These are phyloP conservation scores for Ramazzottius varieornatus DNA, from an alignment of 2,888 invertebrate species.

Conservation along the genomic window DNA sequence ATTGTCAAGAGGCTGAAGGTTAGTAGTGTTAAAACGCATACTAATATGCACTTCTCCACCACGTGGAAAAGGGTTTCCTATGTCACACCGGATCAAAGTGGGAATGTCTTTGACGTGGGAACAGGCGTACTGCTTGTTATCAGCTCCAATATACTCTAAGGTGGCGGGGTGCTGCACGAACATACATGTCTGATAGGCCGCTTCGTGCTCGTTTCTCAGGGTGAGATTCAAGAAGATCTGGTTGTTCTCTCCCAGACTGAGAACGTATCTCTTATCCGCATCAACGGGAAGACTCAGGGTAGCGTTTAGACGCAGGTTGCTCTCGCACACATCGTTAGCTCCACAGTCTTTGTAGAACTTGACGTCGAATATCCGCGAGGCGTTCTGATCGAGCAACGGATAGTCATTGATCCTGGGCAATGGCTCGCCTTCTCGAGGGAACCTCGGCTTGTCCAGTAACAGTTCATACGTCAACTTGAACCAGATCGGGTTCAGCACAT, in stretches of 20 bases:
- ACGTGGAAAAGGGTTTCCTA: not conserved
- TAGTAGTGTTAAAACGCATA: not conserved
- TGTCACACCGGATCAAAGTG: not conserved
- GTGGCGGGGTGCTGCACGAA: conserved; percentile 10
- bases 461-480: conserved; percentile 60
- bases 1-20: not conserved
- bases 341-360: conserved; percentile 25
- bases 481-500: conserved; percentile 28
- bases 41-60: not conserved
- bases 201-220: conserved; percentile 22
- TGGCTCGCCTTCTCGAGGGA: conserved; percentile 11
- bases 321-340: conserved; percentile 22
- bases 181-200: conserved; percentile 15
- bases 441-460: conserved; percentile 27
- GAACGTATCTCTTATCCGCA: conserved; percentile 14
- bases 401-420: conserved; percentile 45
- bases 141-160: not conserved
- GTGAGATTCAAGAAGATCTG: conserved; percentile 18
- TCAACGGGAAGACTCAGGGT: conserved; percentile 7
- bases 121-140: not conserved
- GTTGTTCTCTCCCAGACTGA: conserved; percentile 19
- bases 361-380: conserved; percentile 38
- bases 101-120: not conserved
- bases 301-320: conserved; percentile 17
- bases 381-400: conserved; percentile 64